Evolutionary conservation across 2,888 invertebrate species (phyloP).

Genomic region (Cabera pusaria): DNA sequence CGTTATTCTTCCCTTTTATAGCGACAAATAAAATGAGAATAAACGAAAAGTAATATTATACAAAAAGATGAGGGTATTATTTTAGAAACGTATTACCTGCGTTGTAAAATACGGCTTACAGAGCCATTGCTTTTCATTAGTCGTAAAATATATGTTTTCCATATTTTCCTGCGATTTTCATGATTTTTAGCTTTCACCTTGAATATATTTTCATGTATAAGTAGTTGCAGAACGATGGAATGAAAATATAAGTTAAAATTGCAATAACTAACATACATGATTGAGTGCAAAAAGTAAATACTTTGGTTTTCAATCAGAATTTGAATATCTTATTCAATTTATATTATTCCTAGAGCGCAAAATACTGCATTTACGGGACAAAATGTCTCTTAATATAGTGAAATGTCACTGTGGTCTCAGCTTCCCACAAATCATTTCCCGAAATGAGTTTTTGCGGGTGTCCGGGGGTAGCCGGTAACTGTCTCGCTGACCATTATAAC

Average conservation of each 20-base stretch:
- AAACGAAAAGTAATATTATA: slow-evolving; percentile 70
- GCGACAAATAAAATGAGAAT: slow-evolving; percentile 74
- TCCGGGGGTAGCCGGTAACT: slow-evolving; percentile 33
- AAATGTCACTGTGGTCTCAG: slow-evolving; percentile 5
- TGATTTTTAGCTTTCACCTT: slow-evolving; percentile 6
- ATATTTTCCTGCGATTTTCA: slow-evolving; percentile 7
- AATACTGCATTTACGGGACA: not conserved
- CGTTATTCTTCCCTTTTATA: slow-evolving; percentile 78
- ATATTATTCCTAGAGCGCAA: not conserved
- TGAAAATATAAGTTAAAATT: too few relatives aligned
- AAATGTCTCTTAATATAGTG: slow-evolving; percentile 6
- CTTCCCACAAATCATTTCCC: slow-evolving; percentile 34
- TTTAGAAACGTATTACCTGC: slow-evolving; percentile 55
- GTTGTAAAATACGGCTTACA: slow-evolving; percentile 52
- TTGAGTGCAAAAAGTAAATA: too few relatives aligned
- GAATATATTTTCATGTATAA: too few relatives aligned
- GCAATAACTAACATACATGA: too few relatives aligned
- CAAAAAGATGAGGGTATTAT: slow-evolving; percentile 64
- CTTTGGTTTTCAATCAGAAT: too few relatives aligned
- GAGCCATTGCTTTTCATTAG: slow-evolving; percentile 47
- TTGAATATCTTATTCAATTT: too few relatives aligned
- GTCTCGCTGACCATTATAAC: slow-evolving; percentile 53
- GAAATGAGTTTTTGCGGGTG: slow-evolving; percentile 37
- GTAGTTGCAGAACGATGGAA: too few relatives aligned
- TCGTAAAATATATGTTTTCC: slow-evolving; percentile 28